phyloP scores from a whole-genome alignment of 35 echinoderm and acorn worm species.

The Stichopus chloronotus region DNA sequence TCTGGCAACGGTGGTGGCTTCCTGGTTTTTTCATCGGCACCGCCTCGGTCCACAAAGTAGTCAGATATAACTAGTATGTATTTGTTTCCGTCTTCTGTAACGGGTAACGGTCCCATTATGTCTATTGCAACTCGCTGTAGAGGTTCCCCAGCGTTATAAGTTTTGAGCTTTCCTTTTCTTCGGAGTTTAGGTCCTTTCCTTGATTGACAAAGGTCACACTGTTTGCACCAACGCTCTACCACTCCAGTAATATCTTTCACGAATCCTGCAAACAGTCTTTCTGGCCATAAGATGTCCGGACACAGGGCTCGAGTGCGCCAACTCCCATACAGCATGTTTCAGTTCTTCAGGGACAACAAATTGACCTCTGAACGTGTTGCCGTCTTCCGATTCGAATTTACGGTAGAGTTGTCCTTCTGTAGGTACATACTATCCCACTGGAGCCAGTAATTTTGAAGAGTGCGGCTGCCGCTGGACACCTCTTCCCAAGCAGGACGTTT shows the following conservation, averaged over 20 bases:
- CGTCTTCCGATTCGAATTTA: background rate
- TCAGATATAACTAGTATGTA: conserved; percentile 63
- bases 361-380: background rate
- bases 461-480: background rate
- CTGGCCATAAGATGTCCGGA: background rate
- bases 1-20: conserved; percentile 44
- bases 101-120: conserved; percentile 64
- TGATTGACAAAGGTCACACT: conserved; percentile 24
- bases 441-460: background rate
- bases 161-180: background rate
- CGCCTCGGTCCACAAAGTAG: conserved; percentile 63
- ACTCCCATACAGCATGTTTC: background rate
- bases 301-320: background rate
- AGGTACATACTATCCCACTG: background rate
- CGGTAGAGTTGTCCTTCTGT: background rate
- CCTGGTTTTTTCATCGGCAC: background rate
- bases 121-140: conserved; percentile 68
- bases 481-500: background rate
- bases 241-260: conserved; percentile 32
- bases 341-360: background rate
- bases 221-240: conserved; percentile 32
- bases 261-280: conserved; percentile 9
- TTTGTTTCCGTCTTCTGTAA: too few species aligned
- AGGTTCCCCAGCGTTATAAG: background rate
- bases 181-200: background rate